A percentile compares a stretch with the other conserved stretches of the same genome.
These are phyloP conservation scores for Desoria tigrina DNA, from an alignment of 2,888 invertebrate species.

Conservation along the genomic window DNA sequence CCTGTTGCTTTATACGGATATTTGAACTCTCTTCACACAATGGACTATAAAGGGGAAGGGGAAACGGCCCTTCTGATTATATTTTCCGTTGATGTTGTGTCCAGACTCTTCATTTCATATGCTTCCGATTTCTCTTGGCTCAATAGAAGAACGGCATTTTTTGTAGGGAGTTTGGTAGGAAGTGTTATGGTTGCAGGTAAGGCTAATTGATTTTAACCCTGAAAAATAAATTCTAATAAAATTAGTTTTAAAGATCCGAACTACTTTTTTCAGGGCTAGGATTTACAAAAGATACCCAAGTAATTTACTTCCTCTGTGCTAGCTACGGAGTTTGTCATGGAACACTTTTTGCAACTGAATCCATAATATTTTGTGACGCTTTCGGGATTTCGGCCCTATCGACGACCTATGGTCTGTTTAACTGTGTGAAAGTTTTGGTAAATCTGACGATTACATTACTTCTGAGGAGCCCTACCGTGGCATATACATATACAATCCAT, in stretches of 20 bases:
- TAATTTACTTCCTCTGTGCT: slow-evolving; percentile 40
- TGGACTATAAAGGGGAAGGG: slow-evolving; percentile 3
- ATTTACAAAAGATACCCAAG: slow-evolving; percentile 26
- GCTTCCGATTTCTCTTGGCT: slow-evolving; percentile 42
- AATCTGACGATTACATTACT: slow-evolving; percentile 23
- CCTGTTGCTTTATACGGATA: slow-evolving; percentile 43
- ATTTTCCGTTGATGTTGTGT: slow-evolving; percentile 43
- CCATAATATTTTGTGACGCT: slow-evolving; percentile 45
- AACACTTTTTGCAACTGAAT: slow-evolving; percentile 36
- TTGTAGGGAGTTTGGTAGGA: slow-evolving; percentile 24
- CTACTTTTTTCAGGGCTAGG: slow-evolving; percentile 37
- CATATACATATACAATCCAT: slow-evolving; percentile 37
- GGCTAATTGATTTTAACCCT: background rate
- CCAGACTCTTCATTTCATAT: slow-evolving; percentile 43
- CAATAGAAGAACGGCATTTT: slow-evolving; percentile 37
- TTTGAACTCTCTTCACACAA: slow-evolving; percentile 4
- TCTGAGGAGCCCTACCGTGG: slow-evolving; percentile 33
- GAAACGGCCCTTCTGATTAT: slow-evolving; percentile 36
- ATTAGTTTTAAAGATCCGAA: too few relatives aligned
- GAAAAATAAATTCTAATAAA: too few relatives aligned
- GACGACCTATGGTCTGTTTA: slow-evolving; percentile 39
- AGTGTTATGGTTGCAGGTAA: slow-evolving; percentile 41
- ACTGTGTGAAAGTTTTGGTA: slow-evolving; percentile 35
- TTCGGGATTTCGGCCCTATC: slow-evolving; percentile 43
- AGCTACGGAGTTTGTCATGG: slow-evolving; percentile 45